Base-by-base conservation (phyloP, 2,113 vertebrate species). In the Melanocharis versteri region DNA sequence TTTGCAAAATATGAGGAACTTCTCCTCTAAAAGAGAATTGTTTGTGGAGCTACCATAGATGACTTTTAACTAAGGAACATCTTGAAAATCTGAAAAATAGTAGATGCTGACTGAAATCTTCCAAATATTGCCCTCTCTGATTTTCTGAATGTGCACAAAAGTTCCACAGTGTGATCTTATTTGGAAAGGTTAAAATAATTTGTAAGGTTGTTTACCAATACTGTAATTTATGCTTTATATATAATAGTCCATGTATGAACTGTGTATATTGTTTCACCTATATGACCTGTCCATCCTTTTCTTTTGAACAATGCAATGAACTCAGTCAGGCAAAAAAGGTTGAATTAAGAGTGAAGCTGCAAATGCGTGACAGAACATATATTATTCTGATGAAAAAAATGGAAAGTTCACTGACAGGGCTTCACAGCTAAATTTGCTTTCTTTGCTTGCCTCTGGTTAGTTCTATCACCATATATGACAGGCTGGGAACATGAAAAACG, bases 341-440 rank as follows among this genome's bases (percentile, higher is more conserved):
- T 68, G 62, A 90, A 90, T 84, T 80, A 93, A 90, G 11, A 60
- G 11, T 40, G 37, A 61, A 91, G 79, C 26, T 68, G 42, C 20
- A 81, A 56, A 75, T 56, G 24, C 4, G 0, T 86, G 83, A 68
- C 72, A 90, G 69, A 35, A 64, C 53, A 70, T 79, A 54, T 6
- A 87, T 87, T 89, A 94, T 79, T 82, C 58, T 65, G 50, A 79
- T 73, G 1, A 23, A 78, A 65, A 60, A 78, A 64, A 48, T 45
- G 30, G 19, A 39, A 71, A 90, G 39, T 88, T 89, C 44, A 66
- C n/a, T 81, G 77, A 39, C 44, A 79, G 53, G 57, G 18, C 7
- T 85, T 91, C 85, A 66, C 45, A 62, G 60, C 78, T 93, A 78
- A 94, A 86, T 84, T 87, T 57, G 31, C 54, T 94, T 94, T 89